These are phyloP conservation scores for Sisyra nigra DNA, from an alignment of 2,888 invertebrate species.

Conservation along the genomic window DNA sequence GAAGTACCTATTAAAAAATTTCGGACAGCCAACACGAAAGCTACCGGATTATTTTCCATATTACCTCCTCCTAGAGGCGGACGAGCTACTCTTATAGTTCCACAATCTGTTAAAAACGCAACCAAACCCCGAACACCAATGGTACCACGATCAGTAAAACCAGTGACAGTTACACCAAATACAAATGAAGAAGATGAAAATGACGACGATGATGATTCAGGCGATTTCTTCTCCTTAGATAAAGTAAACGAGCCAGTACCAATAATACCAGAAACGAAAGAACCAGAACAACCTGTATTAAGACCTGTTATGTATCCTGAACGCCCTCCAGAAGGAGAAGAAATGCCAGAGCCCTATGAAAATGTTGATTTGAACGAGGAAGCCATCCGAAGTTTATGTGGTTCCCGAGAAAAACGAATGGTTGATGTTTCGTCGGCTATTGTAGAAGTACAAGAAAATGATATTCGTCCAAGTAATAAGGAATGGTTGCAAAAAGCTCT, in stretches of 20 bases:
- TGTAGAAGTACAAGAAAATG: constrained; percentile 58
- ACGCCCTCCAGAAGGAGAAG: neutral
- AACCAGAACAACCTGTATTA: neutral
- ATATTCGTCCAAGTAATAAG: constrained; percentile 52
- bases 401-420: constrained; percentile 37
- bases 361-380: constrained; percentile 3
- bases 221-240: constrained; percentile 3
- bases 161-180: neutral
- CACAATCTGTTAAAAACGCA: neutral
- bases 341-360: neutral
- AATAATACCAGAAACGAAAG: neutral
- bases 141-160: neutral
- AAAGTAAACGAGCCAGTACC: neutral
- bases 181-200: neutral
- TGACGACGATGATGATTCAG: neutral
- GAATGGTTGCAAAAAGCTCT: constrained; percentile 61
- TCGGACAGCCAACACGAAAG: neutral
- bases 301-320: too few species aligned
- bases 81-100: neutral
- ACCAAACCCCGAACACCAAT: neutral
- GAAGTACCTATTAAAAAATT: constrained; percentile 23
- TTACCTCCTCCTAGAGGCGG: constrained; percentile 7
- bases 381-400: constrained; percentile 39
- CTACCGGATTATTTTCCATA: constrained; percentile 6
- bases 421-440: constrained; percentile 40